Evolutionary conservation across 2,113 vertebrate genomes (phyloP).

Genomic region (Cichladusa arquata): DNA sequence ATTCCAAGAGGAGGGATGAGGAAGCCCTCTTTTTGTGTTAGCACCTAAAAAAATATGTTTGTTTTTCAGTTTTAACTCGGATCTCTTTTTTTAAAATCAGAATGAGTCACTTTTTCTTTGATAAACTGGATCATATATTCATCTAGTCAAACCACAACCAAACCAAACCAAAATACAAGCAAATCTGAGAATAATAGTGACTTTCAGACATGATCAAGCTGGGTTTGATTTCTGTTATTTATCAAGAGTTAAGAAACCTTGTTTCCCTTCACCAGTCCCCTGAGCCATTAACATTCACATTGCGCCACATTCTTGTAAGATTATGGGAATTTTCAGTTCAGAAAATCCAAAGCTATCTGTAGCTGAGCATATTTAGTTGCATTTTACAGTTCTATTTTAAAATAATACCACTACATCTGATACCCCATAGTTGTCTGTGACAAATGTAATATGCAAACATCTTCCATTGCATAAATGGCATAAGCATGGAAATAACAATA

Average conservation of each 20-base stretch:
- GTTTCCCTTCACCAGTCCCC: constrained; percentile 19
- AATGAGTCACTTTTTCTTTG: constrained; percentile 2
- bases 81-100: background rate
- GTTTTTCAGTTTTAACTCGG: background rate
- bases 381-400: constrained; percentile 51
- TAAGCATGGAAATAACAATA: constrained; percentile 38
- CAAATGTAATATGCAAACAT: constrained; percentile 56
- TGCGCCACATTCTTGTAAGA: constrained; percentile 54
- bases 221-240: constrained; percentile 47
- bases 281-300: constrained; percentile 36
- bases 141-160: constrained; percentile 13
- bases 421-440: constrained; percentile 57
- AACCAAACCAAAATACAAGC: background rate
- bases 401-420: constrained; percentile 55
- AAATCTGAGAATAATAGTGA: constrained; percentile 9
- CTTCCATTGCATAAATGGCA: constrained; percentile 28
- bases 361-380: constrained; percentile 53
- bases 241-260: constrained; percentile 51
- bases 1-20: background rate
- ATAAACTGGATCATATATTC: background rate
- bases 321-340: constrained; percentile 53
- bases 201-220: constrained; percentile 25
- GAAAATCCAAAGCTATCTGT: constrained; percentile 47
- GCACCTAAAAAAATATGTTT: background rate
- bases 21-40: background rate